Conservation (phyloP, 2,113 vertebrate species). For the Neolamprologus kungweensis region DNA sequence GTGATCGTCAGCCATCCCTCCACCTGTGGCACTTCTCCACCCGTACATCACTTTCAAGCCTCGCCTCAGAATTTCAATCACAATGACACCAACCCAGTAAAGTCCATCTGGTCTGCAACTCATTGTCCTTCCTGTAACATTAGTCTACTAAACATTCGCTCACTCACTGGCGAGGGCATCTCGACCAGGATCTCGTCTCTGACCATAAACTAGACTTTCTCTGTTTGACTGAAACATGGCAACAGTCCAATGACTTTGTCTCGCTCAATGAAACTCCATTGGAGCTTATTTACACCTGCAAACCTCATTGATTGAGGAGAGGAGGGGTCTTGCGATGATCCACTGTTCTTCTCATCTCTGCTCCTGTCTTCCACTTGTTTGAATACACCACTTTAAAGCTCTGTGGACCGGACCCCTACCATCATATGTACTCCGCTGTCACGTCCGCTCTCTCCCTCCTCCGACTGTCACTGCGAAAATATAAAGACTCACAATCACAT, state of each 20-base stretch:
- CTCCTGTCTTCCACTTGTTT: neutral
- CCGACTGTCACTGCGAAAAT: accelerated
- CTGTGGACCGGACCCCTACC: neutral
- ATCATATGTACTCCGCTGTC: neutral
- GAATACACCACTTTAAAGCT: neutral
- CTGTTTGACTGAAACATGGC: neutral
- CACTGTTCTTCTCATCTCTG: neutral
- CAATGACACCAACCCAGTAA: neutral
- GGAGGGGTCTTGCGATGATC: neutral
- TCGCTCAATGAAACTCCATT: neutral
- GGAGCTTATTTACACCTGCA: neutral
- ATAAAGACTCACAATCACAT: neutral
- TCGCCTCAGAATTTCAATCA: neutral
- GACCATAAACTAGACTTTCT: neutral
- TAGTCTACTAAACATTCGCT: neutral
- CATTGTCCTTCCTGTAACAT: neutral
- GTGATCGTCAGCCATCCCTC: neutral
- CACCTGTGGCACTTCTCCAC: neutral
- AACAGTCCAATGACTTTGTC: neutral
- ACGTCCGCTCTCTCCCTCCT: neutral
- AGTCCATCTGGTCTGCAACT: neutral
- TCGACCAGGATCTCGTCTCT: neutral
- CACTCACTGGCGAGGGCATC: neutral
- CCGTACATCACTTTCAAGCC: neutral
- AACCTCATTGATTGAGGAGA: neutral